Evolutionary conservation across 2,797 vertebrate species (phyloP).

Genomic region (Hemitrygon akajei): DNA sequence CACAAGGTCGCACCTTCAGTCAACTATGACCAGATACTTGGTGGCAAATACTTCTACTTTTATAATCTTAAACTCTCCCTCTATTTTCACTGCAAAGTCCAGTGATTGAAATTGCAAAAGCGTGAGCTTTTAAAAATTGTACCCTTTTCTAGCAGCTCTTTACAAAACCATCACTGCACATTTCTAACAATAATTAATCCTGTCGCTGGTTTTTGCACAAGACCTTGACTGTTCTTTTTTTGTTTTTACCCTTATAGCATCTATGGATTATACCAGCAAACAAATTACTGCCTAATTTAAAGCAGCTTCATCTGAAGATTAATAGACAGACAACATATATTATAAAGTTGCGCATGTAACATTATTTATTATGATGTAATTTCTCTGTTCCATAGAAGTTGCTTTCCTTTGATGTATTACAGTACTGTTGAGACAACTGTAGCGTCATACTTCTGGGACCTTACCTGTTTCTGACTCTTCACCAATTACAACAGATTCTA

Average conservation of each 20-base stretch:
- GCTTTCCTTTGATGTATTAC: background rate
- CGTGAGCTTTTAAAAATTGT: background rate
- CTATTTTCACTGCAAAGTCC: background rate
- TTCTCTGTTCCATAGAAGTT: too few species aligned
- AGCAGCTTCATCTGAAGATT: background rate
- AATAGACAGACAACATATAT: background rate
- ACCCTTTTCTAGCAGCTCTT: background rate
- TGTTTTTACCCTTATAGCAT: background rate
- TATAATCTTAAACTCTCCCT: background rate
- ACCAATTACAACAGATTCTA: too few species aligned
- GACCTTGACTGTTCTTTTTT: background rate
- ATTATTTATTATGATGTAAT: background rate
- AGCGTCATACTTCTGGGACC: too few species aligned
- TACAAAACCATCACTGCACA: background rate
- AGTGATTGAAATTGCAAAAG: background rate
- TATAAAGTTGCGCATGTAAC: background rate
- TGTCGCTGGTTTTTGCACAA: background rate
- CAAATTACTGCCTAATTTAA: background rate
- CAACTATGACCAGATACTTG: too few species aligned
- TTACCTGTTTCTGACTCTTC: too few species aligned
- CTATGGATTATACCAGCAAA: background rate
- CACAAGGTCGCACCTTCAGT: background rate
- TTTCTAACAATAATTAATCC: background rate
- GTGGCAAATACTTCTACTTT: background rate
- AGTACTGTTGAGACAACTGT: background rate